Base-by-base conservation (phyloP, 2,888 invertebrate genomes). In the Cactoblastis cactorum region DNA sequence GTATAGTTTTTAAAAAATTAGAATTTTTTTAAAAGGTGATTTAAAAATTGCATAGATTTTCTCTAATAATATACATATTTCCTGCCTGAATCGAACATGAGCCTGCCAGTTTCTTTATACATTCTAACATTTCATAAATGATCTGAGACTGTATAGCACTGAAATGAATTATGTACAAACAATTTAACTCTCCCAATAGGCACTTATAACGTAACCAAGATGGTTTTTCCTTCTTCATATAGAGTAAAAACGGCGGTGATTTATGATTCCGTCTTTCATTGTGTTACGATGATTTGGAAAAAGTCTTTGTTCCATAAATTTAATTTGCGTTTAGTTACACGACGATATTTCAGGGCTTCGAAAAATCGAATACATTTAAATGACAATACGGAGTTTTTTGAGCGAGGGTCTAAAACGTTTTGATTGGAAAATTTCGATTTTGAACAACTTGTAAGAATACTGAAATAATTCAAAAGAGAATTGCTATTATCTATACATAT, bases 211-310 rank as follows among this genome's bases (percentile, higher is more conserved):
- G 55, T 32, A 39, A 49, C 19, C 32, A 28, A 50, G 45, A 33
- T 50, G 15, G 38, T 19, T 45, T 51, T 48, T 41, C 33, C 51
- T 48, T 52, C 37, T 28, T 37, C 18, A 33, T 45, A 33, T 47
- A 9, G 47, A 53, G 24, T 19, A 54, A 53, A 56, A 56, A 52
- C 46, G 41, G 38, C 48, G 37, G 45, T 58, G 53, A 57, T 56
- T 52, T 52, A 50, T 48, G 41, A 41, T 19, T 14, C 24, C 8
- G 24, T 8, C 33, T 22, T 49, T 49, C n/a, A n/a, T n/a, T 49
- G 49, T 49, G 17, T 24, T 18, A 33, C 34, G 34, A 34, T 49
- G 49, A 49, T 49, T 33, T 15, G 49, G 11, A 49, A 49, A 49
- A 49, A 41, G 14, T 32, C 39, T 41, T 34, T 12, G 22, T 24